Evolutionary conservation across 2,888 invertebrate genomes (phyloP).

Genomic region (Synergus umbraculus): DNA sequence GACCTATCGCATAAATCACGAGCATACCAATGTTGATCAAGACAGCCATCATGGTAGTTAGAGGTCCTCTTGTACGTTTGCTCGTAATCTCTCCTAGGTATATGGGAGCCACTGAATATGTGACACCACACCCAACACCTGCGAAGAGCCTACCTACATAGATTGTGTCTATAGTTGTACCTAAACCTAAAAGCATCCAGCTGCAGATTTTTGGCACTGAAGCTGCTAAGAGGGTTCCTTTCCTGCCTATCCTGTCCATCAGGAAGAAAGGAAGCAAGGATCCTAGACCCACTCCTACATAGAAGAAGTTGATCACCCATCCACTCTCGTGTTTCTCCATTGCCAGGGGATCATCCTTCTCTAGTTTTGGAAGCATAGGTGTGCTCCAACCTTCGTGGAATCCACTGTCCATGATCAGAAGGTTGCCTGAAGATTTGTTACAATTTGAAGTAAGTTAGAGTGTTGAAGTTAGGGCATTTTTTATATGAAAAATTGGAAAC

Average conservation of each 20-base stretch:
- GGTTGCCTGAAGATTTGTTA: constrained; percentile 65
- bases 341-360: constrained; percentile 62
- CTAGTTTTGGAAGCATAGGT: constrained; percentile 71
- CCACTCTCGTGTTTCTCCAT: constrained; percentile 55
- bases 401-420: constrained; percentile 73
- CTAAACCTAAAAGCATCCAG: constrained; percentile 70
- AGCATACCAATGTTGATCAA: constrained; percentile 69
- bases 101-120: constrained; percentile 73
- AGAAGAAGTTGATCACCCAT: constrained; percentile 70
- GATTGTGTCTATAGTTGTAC: constrained; percentile 59
- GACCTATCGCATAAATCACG: constrained; percentile 53
- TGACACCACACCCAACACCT: constrained; percentile 72
- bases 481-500: neutral
- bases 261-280: constrained; percentile 69
- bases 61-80: constrained; percentile 71
- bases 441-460: no score
- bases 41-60: constrained; percentile 69
- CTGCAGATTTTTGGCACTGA: constrained; percentile 72
- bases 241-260: constrained; percentile 74
- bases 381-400: constrained; percentile 75
- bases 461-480: neutral
- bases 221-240: constrained; percentile 70
- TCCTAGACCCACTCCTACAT: constrained; percentile 71
- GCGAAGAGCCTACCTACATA: constrained; percentile 69
- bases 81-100: constrained; percentile 73